phyloP scores from a whole-genome alignment of 2,113 vertebrate genomes.

The Taurulus bubalis region DNA sequence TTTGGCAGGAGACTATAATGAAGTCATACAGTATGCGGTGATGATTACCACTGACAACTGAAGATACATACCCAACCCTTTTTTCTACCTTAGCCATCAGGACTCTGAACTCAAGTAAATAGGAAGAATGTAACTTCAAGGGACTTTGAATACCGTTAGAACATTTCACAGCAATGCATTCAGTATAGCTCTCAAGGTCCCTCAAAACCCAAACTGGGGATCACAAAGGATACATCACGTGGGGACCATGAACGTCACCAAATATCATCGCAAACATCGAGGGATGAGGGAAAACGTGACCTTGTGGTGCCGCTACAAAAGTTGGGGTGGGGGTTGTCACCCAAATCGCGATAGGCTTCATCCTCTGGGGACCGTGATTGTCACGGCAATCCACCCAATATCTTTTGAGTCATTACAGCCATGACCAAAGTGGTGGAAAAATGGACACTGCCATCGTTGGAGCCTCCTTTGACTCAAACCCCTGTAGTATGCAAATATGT shows the following conservation, averaged over 20 bases:
- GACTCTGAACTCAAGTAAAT: background rate
- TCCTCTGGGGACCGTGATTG: background rate
- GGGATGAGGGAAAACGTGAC: background rate
- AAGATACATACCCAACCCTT: background rate
- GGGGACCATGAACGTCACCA: background rate
- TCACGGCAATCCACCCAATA: background rate
- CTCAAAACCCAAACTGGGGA: no score
- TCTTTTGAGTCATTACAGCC: background rate
- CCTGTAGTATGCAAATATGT: background rate
- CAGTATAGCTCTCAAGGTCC: no score
- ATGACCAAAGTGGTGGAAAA: background rate
- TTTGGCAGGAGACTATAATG: conserved; percentile 22
- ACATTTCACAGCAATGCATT: background rate
- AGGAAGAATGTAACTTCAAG: background rate
- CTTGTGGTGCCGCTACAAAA: background rate
- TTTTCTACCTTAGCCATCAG: background rate
- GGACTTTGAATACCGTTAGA: background rate
- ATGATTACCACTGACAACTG: background rate
- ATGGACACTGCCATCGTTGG: background rate
- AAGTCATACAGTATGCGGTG: conserved; percentile 16
- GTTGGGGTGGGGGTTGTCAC: background rate
- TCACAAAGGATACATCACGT: background rate
- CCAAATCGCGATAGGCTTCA: background rate
- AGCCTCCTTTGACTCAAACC: background rate
- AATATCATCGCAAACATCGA: background rate